A percentile compares a stretch with the other conserved stretches of the same genome.
Conservation (phyloP, 2,888 invertebrate genomes). For the Lucinisca nassula region DNA sequence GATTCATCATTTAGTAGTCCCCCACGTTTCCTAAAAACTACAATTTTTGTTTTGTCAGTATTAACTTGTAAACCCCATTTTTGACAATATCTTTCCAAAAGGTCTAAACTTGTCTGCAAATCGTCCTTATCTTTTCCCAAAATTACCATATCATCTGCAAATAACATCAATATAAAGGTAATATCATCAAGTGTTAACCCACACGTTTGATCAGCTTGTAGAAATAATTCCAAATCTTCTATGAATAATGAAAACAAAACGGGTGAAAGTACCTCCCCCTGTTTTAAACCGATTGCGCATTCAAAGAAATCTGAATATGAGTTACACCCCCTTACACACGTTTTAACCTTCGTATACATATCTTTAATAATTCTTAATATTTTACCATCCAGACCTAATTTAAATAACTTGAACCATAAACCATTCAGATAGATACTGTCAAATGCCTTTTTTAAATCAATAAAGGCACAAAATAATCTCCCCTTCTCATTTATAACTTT, state of each 20-base stretch:
- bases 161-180: conserved; percentile 20
- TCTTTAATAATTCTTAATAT: not conserved
- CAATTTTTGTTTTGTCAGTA: conserved; percentile 11
- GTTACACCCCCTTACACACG: conserved; percentile 3
- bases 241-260: conserved; percentile 14
- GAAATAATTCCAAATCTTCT: conserved; percentile 20
- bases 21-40: conserved; percentile 31
- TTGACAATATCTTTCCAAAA: conserved; percentile 6
- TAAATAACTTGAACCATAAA: conserved; percentile 37
- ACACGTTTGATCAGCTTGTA: not conserved
- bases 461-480: conserved; percentile 20
- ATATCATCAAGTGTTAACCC: conserved; percentile 16
- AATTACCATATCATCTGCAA: conserved; percentile 47
- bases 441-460: conserved; percentile 27
- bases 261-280: conserved; percentile 21
- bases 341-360: conserved; percentile 16
- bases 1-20: not conserved
- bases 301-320: conserved; percentile 19
- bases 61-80: conserved; percentile 37
- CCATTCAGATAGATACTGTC: conserved; percentile 36
- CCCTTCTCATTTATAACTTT: not conserved
- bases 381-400: conserved; percentile 20
- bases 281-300: conserved; percentile 7
- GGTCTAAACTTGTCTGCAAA: conserved; percentile 23
- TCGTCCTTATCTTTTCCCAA: conserved; percentile 3